Evolutionary conservation across 2,113 vertebrate genomes (phyloP), one percentile per base, ranked within the genome.

Genomic region (Notothenia rossii): DNA sequence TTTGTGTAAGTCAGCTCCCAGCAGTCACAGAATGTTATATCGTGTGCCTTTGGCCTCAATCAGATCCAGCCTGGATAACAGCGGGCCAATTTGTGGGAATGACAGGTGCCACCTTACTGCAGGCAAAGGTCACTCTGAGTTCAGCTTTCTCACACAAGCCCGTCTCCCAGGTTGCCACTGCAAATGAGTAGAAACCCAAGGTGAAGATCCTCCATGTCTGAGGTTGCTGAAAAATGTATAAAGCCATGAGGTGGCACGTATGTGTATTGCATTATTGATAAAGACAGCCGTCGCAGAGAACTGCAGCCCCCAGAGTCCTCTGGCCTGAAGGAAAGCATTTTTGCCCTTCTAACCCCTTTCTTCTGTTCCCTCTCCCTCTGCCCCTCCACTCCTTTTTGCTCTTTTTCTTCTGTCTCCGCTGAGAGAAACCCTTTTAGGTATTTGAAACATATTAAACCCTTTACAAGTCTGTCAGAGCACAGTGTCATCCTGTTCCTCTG

Each of bases 251-350:
- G 86, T 80, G 80, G 84, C 88, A 83, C 74, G 22, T 73, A 83
- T 88, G 91, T 91, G 81, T 62, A 55, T 75, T 90, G 93, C 88
- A 94, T 94, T 88, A 92, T 91, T 88, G 88, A 94, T 93, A 84
- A 83, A 81, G 84, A 77, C 83, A 83, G 82, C 51, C 66, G 53
- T 69, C 6, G 50, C 70, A 53, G 64, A 83, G 75, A 72, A 89
- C 88, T 18, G 59, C 36, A 61, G 73, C 29, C 73, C 62, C 75
- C 45, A 53, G 78, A 70, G 75, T 49, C 45, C 64, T 71, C 46
- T 74, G 72, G 77, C 71, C 69, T 61, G 54, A 79, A 22, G 2
- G 60, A 76, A 77, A 77, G 46, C 53, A 45, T 79, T 87, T 82
- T 71, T 50, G 22, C 55, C 53, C 60, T 69, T 46, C 18, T 71